Base-by-base conservation (phyloP, 2,888 invertebrate genomes). In the Meteorus cinctellus region DNA sequence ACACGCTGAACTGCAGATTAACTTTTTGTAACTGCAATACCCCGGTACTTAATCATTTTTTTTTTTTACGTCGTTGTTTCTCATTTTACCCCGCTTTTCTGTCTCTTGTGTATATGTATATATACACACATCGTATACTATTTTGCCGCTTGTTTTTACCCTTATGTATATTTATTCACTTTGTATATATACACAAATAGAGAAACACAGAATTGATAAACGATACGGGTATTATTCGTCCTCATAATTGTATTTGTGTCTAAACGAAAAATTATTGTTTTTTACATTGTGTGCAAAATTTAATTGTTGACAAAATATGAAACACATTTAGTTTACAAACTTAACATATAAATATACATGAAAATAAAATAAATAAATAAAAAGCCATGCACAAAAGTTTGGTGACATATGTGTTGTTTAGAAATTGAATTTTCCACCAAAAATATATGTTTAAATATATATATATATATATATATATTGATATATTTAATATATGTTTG, bases 1-100 rank as follows among this genome's bases (percentile, higher is more conserved):
- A 72, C 72, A 63, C 62, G 67, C 76, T 76, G 71, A 75, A 75
- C 76, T 67, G 72, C 67, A 76, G 76, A 76, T 76, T 76, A 76
- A 76, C 76, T 67, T 72, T 72, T 76, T 67, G 41, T 72, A 51
- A 59, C 60, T 31, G 72, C 66, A 76, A 76, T 76, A 76, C 72
- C 62, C 67, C 14, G 59, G 68, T 72, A 76, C 72, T 76, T 76
- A 67, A 76, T 76, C 76, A 76, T 76, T 76, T 76, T 62, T 72
- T 75, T 72, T 55, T 66, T 65, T 55, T 59, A 19, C 8, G n/a
- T 45, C 12, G 63, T 24, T 72, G 63, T 62, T 59, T 70, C 45
- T 70, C 62, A 63, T 45, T 63, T 41, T 51, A 48, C 68, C 27
- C 60, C 29, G 45, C 10, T n/a, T 34, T 19, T 59, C 14, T 36